phyloP scores from a whole-genome alignment of 2,797 vertebrate species.

The Cryptoprocta ferox region DNA sequence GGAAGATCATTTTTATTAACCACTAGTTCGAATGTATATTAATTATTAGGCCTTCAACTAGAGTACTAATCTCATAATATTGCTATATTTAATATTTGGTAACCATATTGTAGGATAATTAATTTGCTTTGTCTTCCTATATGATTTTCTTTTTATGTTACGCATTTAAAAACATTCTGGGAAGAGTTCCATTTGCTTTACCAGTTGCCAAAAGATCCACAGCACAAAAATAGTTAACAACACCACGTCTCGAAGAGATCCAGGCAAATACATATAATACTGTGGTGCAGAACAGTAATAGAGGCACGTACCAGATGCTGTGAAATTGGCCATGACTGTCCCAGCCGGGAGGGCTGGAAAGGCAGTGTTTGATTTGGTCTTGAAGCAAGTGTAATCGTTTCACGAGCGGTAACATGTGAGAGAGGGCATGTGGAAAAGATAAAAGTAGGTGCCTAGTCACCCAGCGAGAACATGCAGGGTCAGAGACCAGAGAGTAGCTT shows the following conservation, averaged over 20 bases:
- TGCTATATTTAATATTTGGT: neutral
- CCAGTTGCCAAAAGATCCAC: slow-evolving; percentile 24
- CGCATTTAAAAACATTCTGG: slow-evolving; percentile 39
- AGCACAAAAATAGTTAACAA: slow-evolving; percentile 60
- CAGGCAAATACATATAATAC: slow-evolving; percentile 17
- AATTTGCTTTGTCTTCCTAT: neutral
- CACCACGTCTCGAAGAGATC: slow-evolving; percentile 31
- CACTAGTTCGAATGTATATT: neutral
- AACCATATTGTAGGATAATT: neutral
- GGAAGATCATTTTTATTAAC: neutral
- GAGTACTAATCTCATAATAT: neutral
- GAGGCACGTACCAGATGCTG: slow-evolving; percentile 23
- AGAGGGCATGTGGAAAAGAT: neutral
- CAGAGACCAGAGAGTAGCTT: neutral
- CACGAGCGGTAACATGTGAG: neutral
- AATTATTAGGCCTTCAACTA: neutral
- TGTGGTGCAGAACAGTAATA: neutral
- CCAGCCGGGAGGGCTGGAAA: neutral
- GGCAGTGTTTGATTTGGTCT: slow-evolving; percentile 36
- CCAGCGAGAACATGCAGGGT: neutral
- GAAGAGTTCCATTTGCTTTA: slow-evolving; percentile 40
- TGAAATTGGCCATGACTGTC: slow-evolving; percentile 11
- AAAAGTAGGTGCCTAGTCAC: slow-evolving; percentile 48
- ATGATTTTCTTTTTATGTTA: slow-evolving; percentile 41
- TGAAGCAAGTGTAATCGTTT: slow-evolving; percentile 8